Base-by-base conservation (phyloP, 2,797 vertebrate genomes). In the Falco cherrug region DNA sequence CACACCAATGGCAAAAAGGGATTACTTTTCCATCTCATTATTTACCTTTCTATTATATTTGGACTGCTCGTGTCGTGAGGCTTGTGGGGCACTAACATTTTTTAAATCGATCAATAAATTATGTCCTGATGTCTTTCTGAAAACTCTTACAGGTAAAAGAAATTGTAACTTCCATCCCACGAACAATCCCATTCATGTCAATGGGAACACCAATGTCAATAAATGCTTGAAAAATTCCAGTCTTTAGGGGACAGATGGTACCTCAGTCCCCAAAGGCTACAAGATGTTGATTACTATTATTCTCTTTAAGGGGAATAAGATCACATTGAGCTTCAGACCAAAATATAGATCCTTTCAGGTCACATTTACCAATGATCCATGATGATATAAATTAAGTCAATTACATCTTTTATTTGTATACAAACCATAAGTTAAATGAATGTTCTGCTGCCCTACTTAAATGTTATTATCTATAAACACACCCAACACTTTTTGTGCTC, bases 361-460 rank as follows among this genome's bases (percentile, higher is more conserved):
- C 78, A 95, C 75, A 89, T 93, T 89, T 87, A 64, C 53, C 57
- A 85, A 25, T 43, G 83, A 96, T 64, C 80, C 77, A 93, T 78
- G n/a, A 24, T 60, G 41, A 89, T 77, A 71, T 10, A 77, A 93
- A 90, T 69, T 87, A 90, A 79, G 80, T 56, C 78, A 92, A 88
- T 89, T 85, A 89, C 19, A 68, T 57, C 20, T 91, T 83, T 84
- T 78, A 80, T 85, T 95, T 93, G 57, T 77, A 89, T 15, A 84
- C 64, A 87, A 83, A 85, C 74, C 21, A 71, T 56, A 89, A 92
- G 77, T 82, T 84, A 95, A 90, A 88, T 77, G 2, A 83, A 80
- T 71, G 64, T 47, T 90, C 64, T 90, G 29, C 51, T 82, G 47
- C 31, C 60, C 56, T 50, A 77, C n/a, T 92, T 80, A 67, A 83